Percentiles rank a stretch among this genome's conserved stretches.
phyloP scores from a whole-genome alignment of 2,113 vertebrate species.

The Phylloscopus trochilus region DNA sequence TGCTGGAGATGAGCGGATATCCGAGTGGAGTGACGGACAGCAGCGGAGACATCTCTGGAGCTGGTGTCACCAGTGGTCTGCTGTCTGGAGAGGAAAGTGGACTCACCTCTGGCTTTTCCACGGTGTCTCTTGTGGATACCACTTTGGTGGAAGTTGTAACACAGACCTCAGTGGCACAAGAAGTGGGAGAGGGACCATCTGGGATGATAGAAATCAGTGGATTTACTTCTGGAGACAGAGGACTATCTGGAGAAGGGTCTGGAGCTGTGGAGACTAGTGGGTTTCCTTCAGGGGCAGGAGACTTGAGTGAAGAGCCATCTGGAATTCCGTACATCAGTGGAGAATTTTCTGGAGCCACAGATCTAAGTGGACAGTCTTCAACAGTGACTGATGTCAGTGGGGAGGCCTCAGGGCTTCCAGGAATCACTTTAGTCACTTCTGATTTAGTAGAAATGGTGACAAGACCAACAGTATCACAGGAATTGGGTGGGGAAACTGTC shows the following conservation, averaged over 20 bases:
- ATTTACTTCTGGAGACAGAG: slow-evolving; percentile 66
- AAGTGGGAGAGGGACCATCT: slow-evolving; percentile 79
- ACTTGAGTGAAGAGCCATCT: slow-evolving; percentile 69
- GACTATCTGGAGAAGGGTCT: slow-evolving; percentile 63
- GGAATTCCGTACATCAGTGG: slow-evolving; percentile 65
- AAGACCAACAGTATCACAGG: slow-evolving; percentile 65
- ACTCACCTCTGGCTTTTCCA: slow-evolving; percentile 71
- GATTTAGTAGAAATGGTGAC: slow-evolving; percentile 73
- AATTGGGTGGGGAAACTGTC: slow-evolving; percentile 72
- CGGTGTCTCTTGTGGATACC: slow-evolving; percentile 76
- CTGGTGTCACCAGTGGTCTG: slow-evolving; percentile 55
- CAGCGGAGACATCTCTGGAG: slow-evolving; percentile 73
- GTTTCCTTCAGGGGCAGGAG: slow-evolving; percentile 62
- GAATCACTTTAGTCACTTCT: slow-evolving; percentile 72
- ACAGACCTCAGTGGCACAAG: slow-evolving; percentile 72
- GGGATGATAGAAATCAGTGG: slow-evolving; percentile 76
- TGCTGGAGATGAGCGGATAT: slow-evolving; percentile 69
- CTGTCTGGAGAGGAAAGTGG: slow-evolving; percentile 77
- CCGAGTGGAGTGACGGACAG: slow-evolving; percentile 67
- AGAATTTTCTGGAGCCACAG: slow-evolving; percentile 62
- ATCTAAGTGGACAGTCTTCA: slow-evolving; percentile 64
- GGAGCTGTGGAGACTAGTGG: slow-evolving; percentile 64
- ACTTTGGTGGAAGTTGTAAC: slow-evolving; percentile 75
- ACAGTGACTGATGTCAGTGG: slow-evolving; percentile 58
- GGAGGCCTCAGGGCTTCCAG: slow-evolving; percentile 70